Conservation (phyloP, 2,888 invertebrate genomes). For the Steromphala cineraria region DNA sequence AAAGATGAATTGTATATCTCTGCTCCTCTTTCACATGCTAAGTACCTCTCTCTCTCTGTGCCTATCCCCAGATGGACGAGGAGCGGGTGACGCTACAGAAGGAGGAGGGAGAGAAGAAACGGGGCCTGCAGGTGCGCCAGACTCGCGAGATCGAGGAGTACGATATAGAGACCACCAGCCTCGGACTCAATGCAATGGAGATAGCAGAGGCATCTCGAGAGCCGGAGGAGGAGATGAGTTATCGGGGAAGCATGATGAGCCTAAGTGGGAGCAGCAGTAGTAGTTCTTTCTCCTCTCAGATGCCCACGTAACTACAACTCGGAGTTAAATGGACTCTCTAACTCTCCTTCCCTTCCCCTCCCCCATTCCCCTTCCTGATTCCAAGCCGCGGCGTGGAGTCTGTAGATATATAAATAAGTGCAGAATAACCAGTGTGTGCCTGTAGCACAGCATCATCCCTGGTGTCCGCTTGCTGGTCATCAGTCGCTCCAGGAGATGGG, state of each 20-base stretch:
- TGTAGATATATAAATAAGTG: conserved; percentile 18
- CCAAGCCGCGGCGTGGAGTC: background rate
- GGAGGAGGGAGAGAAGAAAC: conserved; percentile 92
- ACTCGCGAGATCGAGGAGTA: conserved; percentile 93
- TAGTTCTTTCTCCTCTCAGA: conserved; percentile 67
- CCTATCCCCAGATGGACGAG: conserved; percentile 87
- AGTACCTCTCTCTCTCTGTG: background rate
- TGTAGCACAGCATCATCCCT: background rate
- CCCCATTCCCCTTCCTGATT: background rate
- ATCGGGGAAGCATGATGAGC: conserved; percentile 94
- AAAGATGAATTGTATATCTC: no score
- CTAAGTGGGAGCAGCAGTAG: conserved; percentile 96
- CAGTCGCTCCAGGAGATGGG: background rate
- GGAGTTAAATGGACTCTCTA: background rate
- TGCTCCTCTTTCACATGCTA: no score
- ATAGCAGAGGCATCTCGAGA: conserved; percentile 93
- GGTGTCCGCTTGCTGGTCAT: background rate
- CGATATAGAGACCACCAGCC: conserved; percentile 93
- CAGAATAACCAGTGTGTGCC: conserved; percentile 8
- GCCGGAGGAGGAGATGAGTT: conserved; percentile 87
- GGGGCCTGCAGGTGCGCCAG: conserved; percentile 91
- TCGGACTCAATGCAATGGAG: conserved; percentile 94
- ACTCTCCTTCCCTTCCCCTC: background rate
- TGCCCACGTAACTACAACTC: conserved; percentile 41
- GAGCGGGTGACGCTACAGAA: conserved; percentile 93